Percentiles rank a stretch among this genome's conserved stretches.
phyloP scores from a whole-genome alignment of 1,140 invertebrate species.

The Drosophila punjabiensis region DNA sequence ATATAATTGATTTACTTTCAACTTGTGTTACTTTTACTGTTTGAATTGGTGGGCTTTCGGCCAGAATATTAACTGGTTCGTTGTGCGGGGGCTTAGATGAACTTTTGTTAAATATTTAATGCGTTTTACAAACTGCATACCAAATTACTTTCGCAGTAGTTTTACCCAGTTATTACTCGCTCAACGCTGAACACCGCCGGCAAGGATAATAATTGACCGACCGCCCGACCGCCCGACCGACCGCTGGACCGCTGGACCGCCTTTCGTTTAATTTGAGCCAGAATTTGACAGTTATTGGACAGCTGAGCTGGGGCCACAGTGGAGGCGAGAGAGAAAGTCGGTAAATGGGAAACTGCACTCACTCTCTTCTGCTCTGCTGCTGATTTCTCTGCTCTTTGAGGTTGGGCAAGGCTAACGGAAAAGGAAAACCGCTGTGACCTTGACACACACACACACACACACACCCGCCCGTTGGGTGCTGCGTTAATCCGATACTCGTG shows the following conservation, averaged over 20 bases:
- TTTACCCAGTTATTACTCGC: background rate
- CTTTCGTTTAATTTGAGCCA: slow-evolving; percentile 70
- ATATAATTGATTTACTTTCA: background rate
- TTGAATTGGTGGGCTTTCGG: background rate
- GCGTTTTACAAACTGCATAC: slow-evolving; percentile 28
- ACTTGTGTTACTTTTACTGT: background rate
- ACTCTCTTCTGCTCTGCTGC: background rate
- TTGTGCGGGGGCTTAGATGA: background rate
- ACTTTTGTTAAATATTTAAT: slow-evolving; percentile 13
- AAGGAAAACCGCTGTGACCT: slow-evolving; percentile 19
- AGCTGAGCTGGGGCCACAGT: slow-evolving; percentile 21
- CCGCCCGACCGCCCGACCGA: background rate
- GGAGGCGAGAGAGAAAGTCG: background rate
- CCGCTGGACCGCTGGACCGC: slow-evolving; percentile 12
- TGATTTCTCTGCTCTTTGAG: slow-evolving; percentile 5
- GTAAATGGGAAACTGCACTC: slow-evolving; percentile 33
- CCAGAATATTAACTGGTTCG: background rate
- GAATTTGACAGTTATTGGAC: slow-evolving; percentile 81
- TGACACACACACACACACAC: slow-evolving; percentile 18
- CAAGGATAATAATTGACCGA: slow-evolving; percentile 28
- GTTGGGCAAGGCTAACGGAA: slow-evolving; percentile 10
- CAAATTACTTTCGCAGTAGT: slow-evolving; percentile 14
- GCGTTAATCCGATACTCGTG: slow-evolving; percentile 37
- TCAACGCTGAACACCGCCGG: background rate
- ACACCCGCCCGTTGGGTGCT: background rate